These are phyloP conservation scores for Apotomis turbidana DNA, from an alignment of 2,888 invertebrate species.

Conservation along the genomic window DNA sequence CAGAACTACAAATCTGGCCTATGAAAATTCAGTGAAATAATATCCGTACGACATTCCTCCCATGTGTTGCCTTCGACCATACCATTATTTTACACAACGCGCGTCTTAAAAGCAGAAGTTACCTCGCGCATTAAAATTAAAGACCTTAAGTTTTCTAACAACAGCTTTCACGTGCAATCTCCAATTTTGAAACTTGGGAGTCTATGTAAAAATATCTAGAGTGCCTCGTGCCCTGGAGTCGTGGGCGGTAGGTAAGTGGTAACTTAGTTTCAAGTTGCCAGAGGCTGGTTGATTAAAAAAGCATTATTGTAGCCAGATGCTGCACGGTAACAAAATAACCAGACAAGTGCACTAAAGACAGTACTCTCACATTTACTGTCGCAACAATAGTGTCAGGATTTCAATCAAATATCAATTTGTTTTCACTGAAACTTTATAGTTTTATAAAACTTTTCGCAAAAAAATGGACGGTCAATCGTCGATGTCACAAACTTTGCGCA, in stretches of 20 bases:
- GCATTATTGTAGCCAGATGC: conserved; percentile 50
- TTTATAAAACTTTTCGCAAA: too few relatives aligned
- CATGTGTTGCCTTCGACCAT: too few relatives aligned
- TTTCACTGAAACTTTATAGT: too few relatives aligned
- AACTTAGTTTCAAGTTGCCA: background rate
- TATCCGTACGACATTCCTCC: too few relatives aligned
- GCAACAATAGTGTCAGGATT: too few relatives aligned
- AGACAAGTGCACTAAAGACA: background rate
- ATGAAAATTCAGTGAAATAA: too few relatives aligned
- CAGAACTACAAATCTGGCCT: too few relatives aligned
- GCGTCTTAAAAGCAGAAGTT: background rate
- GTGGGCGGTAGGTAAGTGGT: background rate
- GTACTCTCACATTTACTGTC: too few relatives aligned
- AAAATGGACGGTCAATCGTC: too few relatives aligned
- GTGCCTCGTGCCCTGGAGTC: conserved; percentile 5
- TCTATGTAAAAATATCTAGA: conserved; percentile 11
- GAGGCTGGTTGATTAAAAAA: conserved; percentile 48
- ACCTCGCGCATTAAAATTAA: conserved; percentile 6
- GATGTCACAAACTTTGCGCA: too few relatives aligned
- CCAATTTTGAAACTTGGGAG: conserved; percentile 12
- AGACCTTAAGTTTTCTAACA: conserved; percentile 1
- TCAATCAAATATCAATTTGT: too few relatives aligned
- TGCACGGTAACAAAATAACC: conserved; percentile 22
- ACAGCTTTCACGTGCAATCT: conserved; percentile 11
- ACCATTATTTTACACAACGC: background rate